Evolutionary conservation across 2,797 vertebrate genomes (phyloP).

Genomic region (Ataeniobius toweri): DNA sequence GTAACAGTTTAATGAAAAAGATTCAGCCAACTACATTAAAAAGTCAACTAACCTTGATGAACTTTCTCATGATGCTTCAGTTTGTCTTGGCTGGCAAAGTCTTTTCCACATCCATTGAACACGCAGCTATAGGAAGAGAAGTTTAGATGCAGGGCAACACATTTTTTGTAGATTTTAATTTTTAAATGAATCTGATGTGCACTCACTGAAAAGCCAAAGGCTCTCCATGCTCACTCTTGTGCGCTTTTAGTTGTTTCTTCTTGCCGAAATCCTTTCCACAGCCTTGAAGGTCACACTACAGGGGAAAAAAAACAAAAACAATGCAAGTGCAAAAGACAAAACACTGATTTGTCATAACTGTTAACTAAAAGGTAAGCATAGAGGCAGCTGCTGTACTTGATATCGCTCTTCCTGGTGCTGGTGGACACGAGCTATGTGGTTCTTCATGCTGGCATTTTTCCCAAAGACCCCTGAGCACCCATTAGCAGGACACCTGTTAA

Average conservation of each 20-base stretch:
- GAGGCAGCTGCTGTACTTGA: slow-evolving; percentile 62
- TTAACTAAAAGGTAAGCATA: accelerated
- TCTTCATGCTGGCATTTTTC: slow-evolving; percentile 85
- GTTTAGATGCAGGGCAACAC: not conserved
- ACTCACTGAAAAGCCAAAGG: slow-evolving; percentile 86
- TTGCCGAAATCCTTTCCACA: slow-evolving; percentile 88
- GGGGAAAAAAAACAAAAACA: not conserved
- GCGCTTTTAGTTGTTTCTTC: slow-evolving; percentile 86
- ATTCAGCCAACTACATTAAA: accelerated
- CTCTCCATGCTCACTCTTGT: slow-evolving; percentile 83
- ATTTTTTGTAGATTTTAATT: accelerated
- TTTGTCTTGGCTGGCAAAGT: slow-evolving; percentile 75
- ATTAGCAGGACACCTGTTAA: slow-evolving; percentile 81
- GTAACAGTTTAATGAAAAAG: not conserved
- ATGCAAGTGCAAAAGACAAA: not conserved
- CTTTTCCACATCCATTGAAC: slow-evolving; percentile 82
- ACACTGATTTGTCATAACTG: not conserved
- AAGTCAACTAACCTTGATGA: slow-evolving; percentile 82
- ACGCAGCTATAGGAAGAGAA: slow-evolving; percentile 75
- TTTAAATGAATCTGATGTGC: not conserved
- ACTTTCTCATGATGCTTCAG: slow-evolving; percentile 85
- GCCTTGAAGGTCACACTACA: slow-evolving; percentile 84
- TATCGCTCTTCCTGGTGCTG: slow-evolving; percentile 77
- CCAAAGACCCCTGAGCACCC: slow-evolving; percentile 85
- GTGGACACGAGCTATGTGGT: slow-evolving; percentile 86